Evolutionary conservation across 2,888 invertebrate genomes (phyloP).

Genomic region (Pseudococcus longispinus): DNA sequence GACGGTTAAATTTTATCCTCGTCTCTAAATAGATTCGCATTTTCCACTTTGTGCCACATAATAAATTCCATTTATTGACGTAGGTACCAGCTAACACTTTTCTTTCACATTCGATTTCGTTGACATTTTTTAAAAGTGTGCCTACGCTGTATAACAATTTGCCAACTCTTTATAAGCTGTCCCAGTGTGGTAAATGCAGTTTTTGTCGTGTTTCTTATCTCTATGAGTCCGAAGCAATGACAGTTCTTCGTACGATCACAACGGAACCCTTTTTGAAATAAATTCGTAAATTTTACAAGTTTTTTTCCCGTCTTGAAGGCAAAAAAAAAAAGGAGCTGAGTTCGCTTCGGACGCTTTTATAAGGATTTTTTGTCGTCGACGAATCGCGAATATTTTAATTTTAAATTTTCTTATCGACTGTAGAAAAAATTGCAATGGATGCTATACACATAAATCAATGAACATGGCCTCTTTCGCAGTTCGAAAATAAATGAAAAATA

Average conservation of each 20-base stretch:
- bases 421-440: not conserved
- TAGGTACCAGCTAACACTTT: not conserved
- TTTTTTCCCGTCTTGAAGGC: no score
- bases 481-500: not conserved
- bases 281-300: not conserved
- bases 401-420: not conserved
- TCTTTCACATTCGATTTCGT: not conserved
- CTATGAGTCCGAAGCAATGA: not conserved
- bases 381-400: not conserved
- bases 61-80: constrained; percentile 25
- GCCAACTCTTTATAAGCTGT: not conserved
- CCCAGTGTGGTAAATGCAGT: not conserved
- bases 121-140: not conserved
- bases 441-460: not conserved
- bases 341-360: not conserved
- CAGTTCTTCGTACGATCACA: not conserved
- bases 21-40: constrained; percentile 10
- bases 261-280: no score
- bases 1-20: constrained; percentile 32
- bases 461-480: not conserved
- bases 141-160: not conserved
- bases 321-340: no score
- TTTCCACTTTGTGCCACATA: not conserved
- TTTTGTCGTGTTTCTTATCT: not conserved
- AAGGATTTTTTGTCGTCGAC: not conserved